Percentiles rank a stretch among this genome's conserved stretches.
Conservation (phyloP, 1,140 invertebrate genomes). For the Cataglyphis hispanica region DNA sequence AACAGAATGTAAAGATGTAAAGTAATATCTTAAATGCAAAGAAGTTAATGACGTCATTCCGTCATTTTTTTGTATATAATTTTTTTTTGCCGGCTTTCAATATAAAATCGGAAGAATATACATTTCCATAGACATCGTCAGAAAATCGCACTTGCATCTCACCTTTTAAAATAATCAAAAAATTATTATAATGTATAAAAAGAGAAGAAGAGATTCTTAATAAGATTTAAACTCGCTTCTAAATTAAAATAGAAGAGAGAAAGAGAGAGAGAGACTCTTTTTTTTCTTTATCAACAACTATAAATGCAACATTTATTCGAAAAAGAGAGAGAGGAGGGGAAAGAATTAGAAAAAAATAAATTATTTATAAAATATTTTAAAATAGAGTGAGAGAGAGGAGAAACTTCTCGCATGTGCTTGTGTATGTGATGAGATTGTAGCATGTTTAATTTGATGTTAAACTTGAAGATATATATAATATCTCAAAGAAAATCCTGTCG, state of each 20-base stretch:
- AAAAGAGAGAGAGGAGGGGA: no score
- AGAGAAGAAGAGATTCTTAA: background rate
- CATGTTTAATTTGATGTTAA: background rate
- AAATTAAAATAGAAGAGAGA: background rate
- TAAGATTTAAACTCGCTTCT: background rate
- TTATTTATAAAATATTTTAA: background rate
- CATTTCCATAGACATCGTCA: background rate
- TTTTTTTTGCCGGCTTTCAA: slow-evolving; percentile 10
- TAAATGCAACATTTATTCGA: background rate
- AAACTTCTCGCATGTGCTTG: background rate
- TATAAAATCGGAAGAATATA: background rate
- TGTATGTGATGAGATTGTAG: background rate
- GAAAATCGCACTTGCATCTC: background rate
- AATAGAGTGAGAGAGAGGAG: background rate
- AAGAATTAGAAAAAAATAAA: background rate
- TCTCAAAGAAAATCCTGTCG: slow-evolving; percentile 40
- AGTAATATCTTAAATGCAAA: slow-evolving; percentile 32
- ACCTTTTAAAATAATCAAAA: slow-evolving; percentile 1
- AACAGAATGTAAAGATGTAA: background rate
- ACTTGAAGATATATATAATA: background rate
- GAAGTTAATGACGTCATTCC: background rate
- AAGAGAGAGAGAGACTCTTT: background rate
- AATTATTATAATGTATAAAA: background rate
- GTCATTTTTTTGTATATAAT: background rate
- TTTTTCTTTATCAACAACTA: background rate